These are phyloP conservation scores for Epizoanthus fatuus DNA, from an alignment of 92 coral and sea anemone genomes.

Conservation along the genomic window DNA sequence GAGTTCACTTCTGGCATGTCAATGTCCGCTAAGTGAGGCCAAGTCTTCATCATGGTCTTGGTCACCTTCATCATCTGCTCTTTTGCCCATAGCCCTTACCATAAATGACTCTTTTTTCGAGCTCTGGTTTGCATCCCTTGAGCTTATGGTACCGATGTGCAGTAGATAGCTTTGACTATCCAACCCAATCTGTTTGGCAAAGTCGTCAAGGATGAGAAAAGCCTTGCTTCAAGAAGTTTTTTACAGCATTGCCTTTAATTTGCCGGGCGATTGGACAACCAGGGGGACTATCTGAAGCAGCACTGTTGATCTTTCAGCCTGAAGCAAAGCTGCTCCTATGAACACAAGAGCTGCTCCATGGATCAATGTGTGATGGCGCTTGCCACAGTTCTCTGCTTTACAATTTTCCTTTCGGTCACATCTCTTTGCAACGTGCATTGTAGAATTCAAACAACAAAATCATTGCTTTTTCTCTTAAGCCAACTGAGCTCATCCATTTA, in stretches of 20 bases:
- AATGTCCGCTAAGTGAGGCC: slow-evolving; percentile 53
- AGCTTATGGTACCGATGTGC: slow-evolving; percentile 59
- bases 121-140: slow-evolving; percentile 22
- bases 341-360: slow-evolving; percentile 55
- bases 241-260: slow-evolving; percentile 14
- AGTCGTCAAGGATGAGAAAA: slow-evolving; percentile 50
- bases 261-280: slow-evolving; percentile 27
- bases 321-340: slow-evolving; percentile 27
- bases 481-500: slow-evolving; percentile 59
- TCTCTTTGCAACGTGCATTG: slow-evolving; percentile 55
- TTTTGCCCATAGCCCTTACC: neutral
- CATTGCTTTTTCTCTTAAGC: slow-evolving; percentile 71
- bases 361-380: neutral
- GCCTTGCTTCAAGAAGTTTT: slow-evolving; percentile 66
- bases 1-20: slow-evolving; percentile 62
- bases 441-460: slow-evolving; percentile 68
- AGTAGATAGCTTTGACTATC: slow-evolving; percentile 25
- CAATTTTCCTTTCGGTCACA: slow-evolving; percentile 48
- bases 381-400: slow-evolving; percentile 48
- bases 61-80: slow-evolving; percentile 33
- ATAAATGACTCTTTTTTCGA: slow-evolving; percentile 39
- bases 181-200: slow-evolving; percentile 51
- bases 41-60: slow-evolving; percentile 31
- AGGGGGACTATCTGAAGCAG: slow-evolving; percentile 70
- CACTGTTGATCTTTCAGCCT: slow-evolving; percentile 18